These are phyloP conservation scores for Oriolus oriolus DNA, from an alignment of 2,113 vertebrate species.

Conservation along the genomic window DNA sequence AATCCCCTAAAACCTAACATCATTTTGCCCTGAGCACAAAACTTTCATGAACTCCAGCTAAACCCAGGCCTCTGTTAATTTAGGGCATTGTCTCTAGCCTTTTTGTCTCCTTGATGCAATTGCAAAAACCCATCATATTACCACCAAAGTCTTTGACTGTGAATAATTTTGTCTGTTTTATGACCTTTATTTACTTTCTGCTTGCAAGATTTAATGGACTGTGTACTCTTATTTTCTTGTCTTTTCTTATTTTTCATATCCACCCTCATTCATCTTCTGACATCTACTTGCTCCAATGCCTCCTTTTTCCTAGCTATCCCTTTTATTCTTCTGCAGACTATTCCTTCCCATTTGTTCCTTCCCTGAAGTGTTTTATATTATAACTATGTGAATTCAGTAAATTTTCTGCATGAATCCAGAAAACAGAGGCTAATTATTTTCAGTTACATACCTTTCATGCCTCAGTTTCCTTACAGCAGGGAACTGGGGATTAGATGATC, in stretches of 20 bases:
- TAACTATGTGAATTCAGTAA: not conserved
- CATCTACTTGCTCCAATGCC: not conserved
- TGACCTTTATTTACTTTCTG: not conserved
- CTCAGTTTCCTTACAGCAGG: not conserved
- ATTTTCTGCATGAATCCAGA: not conserved
- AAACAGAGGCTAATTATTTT: not conserved
- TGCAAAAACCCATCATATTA: not conserved
- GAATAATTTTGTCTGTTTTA: not conserved
- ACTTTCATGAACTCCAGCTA: not conserved
- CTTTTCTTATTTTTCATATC: not conserved
- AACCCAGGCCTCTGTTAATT: not conserved
- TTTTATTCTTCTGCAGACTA: not conserved
- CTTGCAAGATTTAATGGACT: not conserved
- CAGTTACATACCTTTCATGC: not conserved
- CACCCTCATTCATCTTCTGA: not conserved
- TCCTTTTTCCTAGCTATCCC: not conserved
- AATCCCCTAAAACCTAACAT: not conserved
- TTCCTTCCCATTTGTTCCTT: not conserved
- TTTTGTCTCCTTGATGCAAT: not conserved
- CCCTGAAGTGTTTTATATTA: not conserved
- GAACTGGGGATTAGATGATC: not conserved
- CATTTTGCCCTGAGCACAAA: not conserved
- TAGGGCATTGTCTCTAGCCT: not conserved
- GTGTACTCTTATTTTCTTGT: not conserved
- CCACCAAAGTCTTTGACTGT: not conserved